Evolutionary conservation across 2,888 invertebrate genomes (phyloP).

Genomic region (Drosophila macrospina): DNA sequence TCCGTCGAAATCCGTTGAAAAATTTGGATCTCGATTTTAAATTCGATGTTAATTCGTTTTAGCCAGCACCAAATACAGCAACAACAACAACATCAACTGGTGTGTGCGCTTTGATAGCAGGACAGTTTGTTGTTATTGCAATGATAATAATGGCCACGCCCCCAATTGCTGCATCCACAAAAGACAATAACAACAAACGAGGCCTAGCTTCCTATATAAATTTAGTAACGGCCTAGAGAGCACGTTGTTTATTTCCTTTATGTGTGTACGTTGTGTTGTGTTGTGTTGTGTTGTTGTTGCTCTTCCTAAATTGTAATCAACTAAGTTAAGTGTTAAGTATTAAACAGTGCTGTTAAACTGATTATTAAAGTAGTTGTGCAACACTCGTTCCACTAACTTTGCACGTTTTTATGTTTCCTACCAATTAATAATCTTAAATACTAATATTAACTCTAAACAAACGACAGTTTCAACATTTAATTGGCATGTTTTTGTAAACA

Average conservation of each 20-base stretch:
- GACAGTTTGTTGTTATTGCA: constrained; percentile 43
- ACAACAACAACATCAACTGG: constrained; percentile 59
- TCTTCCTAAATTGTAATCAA: constrained; percentile 25
- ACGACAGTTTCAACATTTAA: constrained; percentile 19
- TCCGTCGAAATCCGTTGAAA: constrained; percentile 82
- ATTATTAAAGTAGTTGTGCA: constrained; percentile 31
- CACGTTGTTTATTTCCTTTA: constrained; percentile 37
- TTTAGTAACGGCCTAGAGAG: constrained; percentile 49
- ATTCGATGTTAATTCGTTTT: constrained; percentile 84
- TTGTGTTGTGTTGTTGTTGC: constrained; percentile 54
- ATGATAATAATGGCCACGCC: constrained; percentile 11
- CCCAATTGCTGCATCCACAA: constrained; percentile 5
- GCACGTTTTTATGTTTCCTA: constrained; percentile 47
- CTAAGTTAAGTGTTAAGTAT: constrained; percentile 16
- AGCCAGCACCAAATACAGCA: constrained; percentile 67
- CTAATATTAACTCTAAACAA: constrained; percentile 23
- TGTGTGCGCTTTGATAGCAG: constrained; percentile 59
- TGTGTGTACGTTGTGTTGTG: constrained; percentile 24
- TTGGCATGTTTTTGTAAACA: constrained; percentile 64
- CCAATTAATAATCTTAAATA: background rate
- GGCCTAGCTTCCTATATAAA: constrained; percentile 37
- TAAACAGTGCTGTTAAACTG: constrained; percentile 35
- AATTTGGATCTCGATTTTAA: constrained; percentile 84
- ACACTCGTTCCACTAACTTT: constrained; percentile 16
- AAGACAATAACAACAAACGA: constrained; percentile 43